Conservation (phyloP, 2,797 vertebrate species). For the Lacerta agilis region DNA sequence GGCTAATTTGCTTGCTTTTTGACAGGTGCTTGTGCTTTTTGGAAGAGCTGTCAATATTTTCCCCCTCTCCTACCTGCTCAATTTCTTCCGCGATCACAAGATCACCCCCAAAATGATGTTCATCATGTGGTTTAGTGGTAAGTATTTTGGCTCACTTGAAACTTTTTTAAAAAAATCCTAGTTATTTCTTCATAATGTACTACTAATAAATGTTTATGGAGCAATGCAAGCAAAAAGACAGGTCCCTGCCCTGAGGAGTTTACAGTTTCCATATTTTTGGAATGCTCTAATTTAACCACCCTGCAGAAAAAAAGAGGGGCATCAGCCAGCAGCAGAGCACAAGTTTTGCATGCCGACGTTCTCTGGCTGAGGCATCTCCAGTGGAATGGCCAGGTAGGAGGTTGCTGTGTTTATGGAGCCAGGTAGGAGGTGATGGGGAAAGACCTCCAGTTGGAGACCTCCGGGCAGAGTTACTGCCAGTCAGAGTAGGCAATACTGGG, state of each 20-base stretch:
- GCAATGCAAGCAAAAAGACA: not conserved
- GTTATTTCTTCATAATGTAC: not conserved
- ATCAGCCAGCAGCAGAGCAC: not conserved
- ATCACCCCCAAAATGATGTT: constrained; percentile 99
- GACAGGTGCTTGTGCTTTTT: constrained; percentile 91
- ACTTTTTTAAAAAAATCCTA: no score
- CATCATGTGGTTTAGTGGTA: constrained; percentile 99
- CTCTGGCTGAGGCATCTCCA: not conserved
- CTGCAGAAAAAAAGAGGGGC: not conserved
- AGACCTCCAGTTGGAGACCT: not conserved
- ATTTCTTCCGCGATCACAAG: constrained; percentile 98
- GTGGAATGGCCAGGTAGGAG: not conserved
- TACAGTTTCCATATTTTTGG: not conserved
- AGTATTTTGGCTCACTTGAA: constrained; percentile 66
- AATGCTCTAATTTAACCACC: not conserved
- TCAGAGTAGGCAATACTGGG: not conserved
- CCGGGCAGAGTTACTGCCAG: not conserved
- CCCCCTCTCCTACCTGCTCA: constrained; percentile 94
- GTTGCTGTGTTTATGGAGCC: not conserved
- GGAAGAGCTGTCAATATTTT: constrained; percentile 97
- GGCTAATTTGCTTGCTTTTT: constrained; percentile 35
- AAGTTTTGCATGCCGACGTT: not conserved
- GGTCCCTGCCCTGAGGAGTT: not conserved
- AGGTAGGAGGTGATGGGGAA: not conserved
- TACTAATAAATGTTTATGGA: not conserved